Conservation (phyloP, 92 coral and sea anemone genomes). For the Montipora capitata region DNA sequence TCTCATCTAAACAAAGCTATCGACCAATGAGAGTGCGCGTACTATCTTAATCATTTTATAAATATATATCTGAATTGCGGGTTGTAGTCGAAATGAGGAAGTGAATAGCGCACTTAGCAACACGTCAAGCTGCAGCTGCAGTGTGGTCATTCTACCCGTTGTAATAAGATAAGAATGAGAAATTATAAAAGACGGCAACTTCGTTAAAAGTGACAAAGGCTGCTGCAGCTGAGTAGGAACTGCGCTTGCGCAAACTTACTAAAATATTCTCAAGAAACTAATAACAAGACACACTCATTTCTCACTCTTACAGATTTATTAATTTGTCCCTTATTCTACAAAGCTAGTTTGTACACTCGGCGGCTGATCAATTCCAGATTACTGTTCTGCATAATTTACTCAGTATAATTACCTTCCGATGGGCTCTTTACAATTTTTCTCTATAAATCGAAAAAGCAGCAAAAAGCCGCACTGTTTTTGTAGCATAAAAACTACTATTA, state of each 20-base stretch:
- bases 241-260: too few relatives aligned
- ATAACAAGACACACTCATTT: too few relatives aligned
- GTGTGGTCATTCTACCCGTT: not conserved
- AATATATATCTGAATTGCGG: too few relatives aligned
- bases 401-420: not conserved
- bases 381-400: conserved; percentile 9
- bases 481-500: conserved; percentile 2
- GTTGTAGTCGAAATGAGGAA: too few relatives aligned
- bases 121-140: not conserved
- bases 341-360: not conserved
- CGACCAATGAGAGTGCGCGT: too few relatives aligned
- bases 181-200: too few relatives aligned
- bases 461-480: conserved; percentile 2
- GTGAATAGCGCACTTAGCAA: not conserved
- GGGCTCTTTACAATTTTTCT: conserved; percentile 23
- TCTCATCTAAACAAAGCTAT: too few relatives aligned
- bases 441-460: conserved; percentile 9
- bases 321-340: not conserved
- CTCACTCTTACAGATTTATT: not conserved
- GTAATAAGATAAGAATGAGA: too few relatives aligned
- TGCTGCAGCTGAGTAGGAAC: too few relatives aligned
- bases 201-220: too few relatives aligned
- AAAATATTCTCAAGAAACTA: too few relatives aligned
- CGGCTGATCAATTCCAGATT: not conserved
- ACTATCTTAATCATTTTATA: too few relatives aligned